Conservation (phyloP, 2,113 vertebrate species). For the Piprites chloris region DNA sequence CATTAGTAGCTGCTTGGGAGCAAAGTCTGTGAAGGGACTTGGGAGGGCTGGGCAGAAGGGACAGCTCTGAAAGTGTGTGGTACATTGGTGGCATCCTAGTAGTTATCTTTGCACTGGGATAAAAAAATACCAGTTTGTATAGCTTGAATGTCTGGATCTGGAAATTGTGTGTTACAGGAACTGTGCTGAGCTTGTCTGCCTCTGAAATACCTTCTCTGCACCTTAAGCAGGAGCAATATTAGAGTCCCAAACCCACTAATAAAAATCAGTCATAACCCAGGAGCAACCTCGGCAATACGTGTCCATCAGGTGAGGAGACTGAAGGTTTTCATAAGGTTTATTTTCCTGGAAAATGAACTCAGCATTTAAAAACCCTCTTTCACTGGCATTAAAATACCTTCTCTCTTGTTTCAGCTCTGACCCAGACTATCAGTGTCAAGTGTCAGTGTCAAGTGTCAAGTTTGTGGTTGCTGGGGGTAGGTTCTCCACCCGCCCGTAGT, state of each 20-base stretch:
- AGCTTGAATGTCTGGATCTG: not conserved
- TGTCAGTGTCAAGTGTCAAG: fast-evolving
- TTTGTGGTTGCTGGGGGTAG: fast-evolving
- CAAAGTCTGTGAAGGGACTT: fast-evolving
- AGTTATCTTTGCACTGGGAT: not conserved
- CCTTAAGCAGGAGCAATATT: not conserved
- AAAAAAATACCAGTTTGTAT: not conserved
- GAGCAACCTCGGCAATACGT: fast-evolving
- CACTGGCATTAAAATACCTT: not conserved
- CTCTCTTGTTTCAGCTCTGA: not conserved
- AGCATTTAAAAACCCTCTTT: not conserved
- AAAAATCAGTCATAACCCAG: not conserved
- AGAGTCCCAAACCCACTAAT: not conserved
- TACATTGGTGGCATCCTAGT: fast-evolving
- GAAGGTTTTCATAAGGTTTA: not conserved
- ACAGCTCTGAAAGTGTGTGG: not conserved
- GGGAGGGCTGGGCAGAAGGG: not conserved
- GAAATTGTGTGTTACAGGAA: fast-evolving
- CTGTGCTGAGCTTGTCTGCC: not conserved
- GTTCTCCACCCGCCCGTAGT: fast-evolving
- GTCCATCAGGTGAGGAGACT: fast-evolving
- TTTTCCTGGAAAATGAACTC: not conserved
- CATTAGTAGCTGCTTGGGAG: not conserved
- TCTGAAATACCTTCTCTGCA: not conserved
- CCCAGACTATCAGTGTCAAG: not conserved